Evolutionary conservation across 2,113 vertebrate species (phyloP).

Genomic region (Cettia cetti): DNA sequence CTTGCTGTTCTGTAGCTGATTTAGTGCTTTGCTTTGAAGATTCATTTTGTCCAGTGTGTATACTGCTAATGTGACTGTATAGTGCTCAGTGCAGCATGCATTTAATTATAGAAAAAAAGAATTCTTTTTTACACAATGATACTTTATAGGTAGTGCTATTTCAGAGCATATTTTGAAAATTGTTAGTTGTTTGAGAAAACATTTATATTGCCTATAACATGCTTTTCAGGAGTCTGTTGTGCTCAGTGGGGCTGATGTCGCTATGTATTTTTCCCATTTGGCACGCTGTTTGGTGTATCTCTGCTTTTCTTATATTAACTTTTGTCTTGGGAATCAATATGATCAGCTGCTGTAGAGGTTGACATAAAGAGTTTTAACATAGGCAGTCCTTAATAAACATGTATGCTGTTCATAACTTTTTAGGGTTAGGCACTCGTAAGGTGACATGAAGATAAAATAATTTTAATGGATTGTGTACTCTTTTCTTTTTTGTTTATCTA

Average conservation of each 20-base stretch:
- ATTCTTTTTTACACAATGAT: background rate
- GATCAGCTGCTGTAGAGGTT: background rate
- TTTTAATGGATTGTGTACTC: background rate
- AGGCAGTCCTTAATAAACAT: background rate
- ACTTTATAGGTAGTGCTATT: background rate
- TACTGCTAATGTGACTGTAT: background rate
- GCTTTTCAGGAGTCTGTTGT: background rate
- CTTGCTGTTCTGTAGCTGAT: background rate
- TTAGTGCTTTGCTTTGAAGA: background rate
- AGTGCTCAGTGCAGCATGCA: background rate
- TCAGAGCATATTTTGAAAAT: background rate
- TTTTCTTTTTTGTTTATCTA: background rate
- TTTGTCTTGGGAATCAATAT: background rate
- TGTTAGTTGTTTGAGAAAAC: background rate
- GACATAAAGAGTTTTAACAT: background rate
- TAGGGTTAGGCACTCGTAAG: background rate
- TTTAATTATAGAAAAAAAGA: background rate
- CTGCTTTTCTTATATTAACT: background rate
- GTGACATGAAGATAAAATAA: background rate
- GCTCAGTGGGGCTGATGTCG: background rate
- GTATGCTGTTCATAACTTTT: background rate
- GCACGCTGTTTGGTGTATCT: background rate
- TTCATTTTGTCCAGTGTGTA: background rate
- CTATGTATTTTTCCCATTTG: background rate
- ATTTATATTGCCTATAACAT: background rate